Base-by-base conservation (phyloP, 2,797 vertebrate species). In the Intellagama lesueurii region DNA sequence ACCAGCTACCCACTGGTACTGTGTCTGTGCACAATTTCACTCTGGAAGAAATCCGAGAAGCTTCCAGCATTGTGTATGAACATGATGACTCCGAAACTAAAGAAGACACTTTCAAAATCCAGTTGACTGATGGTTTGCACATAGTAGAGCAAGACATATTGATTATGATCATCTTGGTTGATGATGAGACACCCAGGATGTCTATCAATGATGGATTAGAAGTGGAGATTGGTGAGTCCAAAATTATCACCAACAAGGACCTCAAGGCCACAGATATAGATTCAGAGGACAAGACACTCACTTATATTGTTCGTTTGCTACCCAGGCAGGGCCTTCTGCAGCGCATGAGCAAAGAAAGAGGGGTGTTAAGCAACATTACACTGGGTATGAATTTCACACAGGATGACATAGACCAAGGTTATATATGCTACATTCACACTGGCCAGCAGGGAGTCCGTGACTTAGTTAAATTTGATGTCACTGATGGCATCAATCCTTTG, bases 311-410 rank as follows among this genome's bases (percentile, higher is more conserved):
- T 75, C 95, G 93, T 60, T 97, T 97, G 35, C 96, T 94, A 1
- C 98, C 97, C 49, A 95, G 96, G 22, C 98, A 98, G 95, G 98
- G 98, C 28, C 97, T 98, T 90, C 95, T 99, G 75, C 98, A 98
- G 92, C 94, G 95, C 30, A 96, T 98, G 75, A 97, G 94, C 89
- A 97, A 97, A 82, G 94, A 96, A 89, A 97, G 97, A 47, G 92
- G 97, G 14, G 96, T 97, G 79, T 92, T 97, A 56, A 96, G 95
- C 68, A 98, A 98, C 87, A 96, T 98, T 89, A 98, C 97, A 1
- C 64, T 97, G 0, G 98, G 97, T 81, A 98, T 97, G 97, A 98
- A 98, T 94, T 98, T 99, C 91, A 98, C 98, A 69, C 98, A 98
- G 90, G 96, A 97, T 70, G 98, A 98, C 91, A 95, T 98, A 47